phyloP scores from a whole-genome alignment of 2,113 vertebrate genomes.

The Pelvicachromis taeniatus region DNA sequence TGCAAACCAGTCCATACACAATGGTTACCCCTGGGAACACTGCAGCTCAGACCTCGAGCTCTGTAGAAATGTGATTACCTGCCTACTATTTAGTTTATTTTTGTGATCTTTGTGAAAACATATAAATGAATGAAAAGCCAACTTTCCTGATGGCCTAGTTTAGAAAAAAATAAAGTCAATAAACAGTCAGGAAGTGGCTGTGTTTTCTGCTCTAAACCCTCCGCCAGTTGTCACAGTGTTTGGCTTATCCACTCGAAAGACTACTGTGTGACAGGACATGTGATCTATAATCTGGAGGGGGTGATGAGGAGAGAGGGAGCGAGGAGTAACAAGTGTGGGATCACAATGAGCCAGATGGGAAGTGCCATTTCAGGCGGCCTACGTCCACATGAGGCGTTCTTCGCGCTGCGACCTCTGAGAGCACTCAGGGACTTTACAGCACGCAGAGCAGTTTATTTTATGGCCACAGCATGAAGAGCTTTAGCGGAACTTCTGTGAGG shows the following conservation, averaged over 20 bases:
- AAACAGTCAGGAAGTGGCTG: neutral
- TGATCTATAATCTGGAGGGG: slow-evolving; percentile 54
- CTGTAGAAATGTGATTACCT: neutral
- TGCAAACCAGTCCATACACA: slow-evolving; percentile 39
- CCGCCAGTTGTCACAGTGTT: neutral
- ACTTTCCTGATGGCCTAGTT: neutral
- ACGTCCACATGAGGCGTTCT: neutral
- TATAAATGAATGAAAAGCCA: neutral
- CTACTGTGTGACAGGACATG: slow-evolving; percentile 40
- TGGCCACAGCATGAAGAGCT: neutral
- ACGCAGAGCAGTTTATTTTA: slow-evolving; percentile 15
- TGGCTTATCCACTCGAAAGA: neutral
- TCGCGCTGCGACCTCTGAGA: neutral
- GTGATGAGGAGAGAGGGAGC: neutral
- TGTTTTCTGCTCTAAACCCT: neutral
- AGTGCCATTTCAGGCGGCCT: neutral
- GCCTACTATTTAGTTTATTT: neutral
- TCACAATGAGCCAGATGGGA: neutral
- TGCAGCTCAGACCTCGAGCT: neutral
- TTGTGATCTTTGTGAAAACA: neutral
- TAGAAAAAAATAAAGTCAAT: neutral
- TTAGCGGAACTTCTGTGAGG: neutral
- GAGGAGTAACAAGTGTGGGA: neutral
- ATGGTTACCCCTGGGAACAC: slow-evolving; percentile 7
- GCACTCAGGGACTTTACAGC: neutral